Conservation (phyloP, 2,113 vertebrate genomes). For the Hydrolagus affinis region DNA sequence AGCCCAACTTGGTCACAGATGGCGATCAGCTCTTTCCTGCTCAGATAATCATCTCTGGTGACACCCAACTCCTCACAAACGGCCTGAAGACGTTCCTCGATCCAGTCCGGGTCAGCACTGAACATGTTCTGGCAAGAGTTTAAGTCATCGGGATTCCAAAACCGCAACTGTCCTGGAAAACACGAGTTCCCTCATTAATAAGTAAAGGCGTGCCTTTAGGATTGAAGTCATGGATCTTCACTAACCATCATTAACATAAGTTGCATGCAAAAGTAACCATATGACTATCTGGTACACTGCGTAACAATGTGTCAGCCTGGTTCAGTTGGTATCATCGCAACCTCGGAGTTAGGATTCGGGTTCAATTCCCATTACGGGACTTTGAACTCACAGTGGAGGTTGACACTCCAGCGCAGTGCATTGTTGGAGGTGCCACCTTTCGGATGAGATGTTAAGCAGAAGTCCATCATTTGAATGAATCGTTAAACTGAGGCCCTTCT, state of each 20-base stretch:
- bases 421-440: too few relatives aligned
- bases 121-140: slow-evolving; percentile 54
- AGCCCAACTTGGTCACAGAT: slow-evolving; percentile 73
- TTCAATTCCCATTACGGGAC: too few relatives aligned
- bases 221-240: too few relatives aligned
- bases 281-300: background rate
- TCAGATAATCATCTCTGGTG: slow-evolving; percentile 63
- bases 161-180: slow-evolving; percentile 74
- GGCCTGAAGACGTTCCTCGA: slow-evolving; percentile 70
- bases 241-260: background rate
- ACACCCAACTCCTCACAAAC: slow-evolving; percentile 72
- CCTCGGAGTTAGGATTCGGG: too few relatives aligned
- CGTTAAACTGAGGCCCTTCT: too few relatives aligned
- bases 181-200: background rate
- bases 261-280: background rate
- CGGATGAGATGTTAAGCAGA: too few relatives aligned
- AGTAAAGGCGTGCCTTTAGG: background rate
- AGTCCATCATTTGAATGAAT: too few relatives aligned
- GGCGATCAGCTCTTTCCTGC: slow-evolving; percentile 60
- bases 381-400: too few relatives aligned
- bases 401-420: too few relatives aligned
- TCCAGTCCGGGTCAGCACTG: slow-evolving; percentile 49
- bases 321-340: too few relatives aligned
- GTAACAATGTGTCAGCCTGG: background rate
- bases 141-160: slow-evolving; percentile 90